Evolutionary conservation across 2,797 vertebrate species (phyloP).

Genomic region (Microtus obscurus): DNA sequence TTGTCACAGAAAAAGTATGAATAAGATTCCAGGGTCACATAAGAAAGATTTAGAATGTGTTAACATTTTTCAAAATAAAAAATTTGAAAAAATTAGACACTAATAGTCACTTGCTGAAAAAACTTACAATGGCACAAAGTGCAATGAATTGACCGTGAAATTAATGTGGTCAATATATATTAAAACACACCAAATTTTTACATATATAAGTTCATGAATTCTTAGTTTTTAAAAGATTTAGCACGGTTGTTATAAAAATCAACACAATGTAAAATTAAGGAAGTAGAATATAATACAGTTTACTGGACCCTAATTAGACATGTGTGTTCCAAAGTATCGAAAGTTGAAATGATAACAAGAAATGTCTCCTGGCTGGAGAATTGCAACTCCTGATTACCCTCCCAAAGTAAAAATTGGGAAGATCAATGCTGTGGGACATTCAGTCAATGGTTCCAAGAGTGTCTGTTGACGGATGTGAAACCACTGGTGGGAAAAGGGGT

Average conservation of each 20-base stretch:
- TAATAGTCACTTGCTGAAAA: neutral
- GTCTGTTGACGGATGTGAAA: neutral
- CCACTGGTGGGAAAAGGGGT: neutral
- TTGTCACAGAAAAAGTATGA: neutral
- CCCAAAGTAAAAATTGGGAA: neutral
- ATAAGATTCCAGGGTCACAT: neutral
- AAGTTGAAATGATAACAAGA: neutral
- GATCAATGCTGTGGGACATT: neutral
- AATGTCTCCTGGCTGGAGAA: neutral
- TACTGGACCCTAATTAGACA: neutral
- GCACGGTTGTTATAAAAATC: neutral
- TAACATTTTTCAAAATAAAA: slow-evolving; percentile 39
- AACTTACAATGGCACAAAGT: neutral
- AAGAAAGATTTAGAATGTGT: neutral
- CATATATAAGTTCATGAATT: neutral
- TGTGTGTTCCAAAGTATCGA: neutral
- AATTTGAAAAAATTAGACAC: neutral
- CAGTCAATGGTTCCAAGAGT: neutral
- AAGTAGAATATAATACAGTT: neutral
- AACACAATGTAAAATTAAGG: neutral
- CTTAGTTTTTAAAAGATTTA: neutral
- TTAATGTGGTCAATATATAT: neutral
- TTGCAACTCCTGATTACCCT: neutral
- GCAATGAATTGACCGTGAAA: neutral
- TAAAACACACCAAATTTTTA: neutral